A percentile compares a stretch with the other conserved stretches of the same genome.
phyloP scores from a whole-genome alignment of 2,113 vertebrate genomes.

The Saimiri boliviensis region DNA sequence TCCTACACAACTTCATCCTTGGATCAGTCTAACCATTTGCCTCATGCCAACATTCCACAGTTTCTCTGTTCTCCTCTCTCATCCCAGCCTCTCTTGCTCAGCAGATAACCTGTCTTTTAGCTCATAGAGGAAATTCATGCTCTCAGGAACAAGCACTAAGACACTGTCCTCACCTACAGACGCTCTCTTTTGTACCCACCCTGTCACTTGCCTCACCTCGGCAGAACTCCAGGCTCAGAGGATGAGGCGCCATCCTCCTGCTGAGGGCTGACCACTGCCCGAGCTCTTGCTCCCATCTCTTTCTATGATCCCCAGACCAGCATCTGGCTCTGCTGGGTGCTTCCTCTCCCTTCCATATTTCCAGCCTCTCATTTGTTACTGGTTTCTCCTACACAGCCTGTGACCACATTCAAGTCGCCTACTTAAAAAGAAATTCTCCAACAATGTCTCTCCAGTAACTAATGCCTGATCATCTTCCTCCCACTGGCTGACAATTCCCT shows the following conservation, averaged over 20 bases:
- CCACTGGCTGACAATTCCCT: background rate
- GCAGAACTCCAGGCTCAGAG: background rate
- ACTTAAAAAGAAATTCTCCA: background rate
- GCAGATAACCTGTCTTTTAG: background rate
- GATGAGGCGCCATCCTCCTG: accelerated
- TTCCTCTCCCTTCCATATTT: background rate
- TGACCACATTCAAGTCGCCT: background rate
- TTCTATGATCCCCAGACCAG: background rate
- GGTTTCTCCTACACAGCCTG: background rate
- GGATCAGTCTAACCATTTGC: background rate
- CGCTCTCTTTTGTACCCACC: background rate
- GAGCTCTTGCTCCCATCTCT: background rate
- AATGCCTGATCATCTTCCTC: background rate
- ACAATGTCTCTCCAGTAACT: background rate
- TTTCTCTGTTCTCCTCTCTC: background rate
- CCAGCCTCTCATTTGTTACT: background rate
- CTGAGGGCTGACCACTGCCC: background rate
- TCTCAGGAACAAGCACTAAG: background rate
- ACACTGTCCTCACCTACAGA: too few relatives aligned
- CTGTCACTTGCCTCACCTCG: background rate
- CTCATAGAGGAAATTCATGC: background rate
- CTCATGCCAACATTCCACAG: background rate
- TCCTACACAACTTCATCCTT: background rate
- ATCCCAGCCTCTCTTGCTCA: background rate
- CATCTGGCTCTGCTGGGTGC: background rate